These are phyloP conservation scores for Crambe crambe DNA, from an alignment of 37 sponge, comb jelly and placozoan species.

Conservation along the genomic window DNA sequence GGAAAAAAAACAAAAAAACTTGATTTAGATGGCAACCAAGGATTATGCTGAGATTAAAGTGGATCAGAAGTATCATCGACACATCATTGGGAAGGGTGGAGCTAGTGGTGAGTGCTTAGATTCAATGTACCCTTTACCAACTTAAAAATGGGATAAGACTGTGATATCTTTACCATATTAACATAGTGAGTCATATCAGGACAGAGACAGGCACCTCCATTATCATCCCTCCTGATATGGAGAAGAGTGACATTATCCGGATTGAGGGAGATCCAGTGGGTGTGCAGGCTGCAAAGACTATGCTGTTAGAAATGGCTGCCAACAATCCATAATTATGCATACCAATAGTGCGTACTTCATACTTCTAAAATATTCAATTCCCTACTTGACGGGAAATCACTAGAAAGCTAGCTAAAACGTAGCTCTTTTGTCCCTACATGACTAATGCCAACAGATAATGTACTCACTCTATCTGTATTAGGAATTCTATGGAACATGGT, in stretches of 20 bases:
- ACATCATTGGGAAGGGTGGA: slow-evolving; percentile 92
- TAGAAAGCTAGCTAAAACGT: too few relatives aligned
- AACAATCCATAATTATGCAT: too few relatives aligned
- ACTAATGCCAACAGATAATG: too few relatives aligned
- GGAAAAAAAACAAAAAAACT: too few relatives aligned
- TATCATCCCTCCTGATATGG: slow-evolving; percentile 70
- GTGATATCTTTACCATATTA: too few relatives aligned
- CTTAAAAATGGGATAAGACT: not conserved
- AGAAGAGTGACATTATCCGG: slow-evolving; percentile 68
- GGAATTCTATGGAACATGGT: too few relatives aligned
- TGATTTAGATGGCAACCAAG: slow-evolving; percentile 87
- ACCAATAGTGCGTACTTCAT: too few relatives aligned
- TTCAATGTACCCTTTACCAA: too few relatives aligned
- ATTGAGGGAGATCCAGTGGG: slow-evolving; percentile 86
- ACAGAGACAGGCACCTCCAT: slow-evolving; percentile 85
- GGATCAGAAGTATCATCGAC: slow-evolving; percentile 85
- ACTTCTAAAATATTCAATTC: too few relatives aligned
- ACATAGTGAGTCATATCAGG: slow-evolving; percentile 86
- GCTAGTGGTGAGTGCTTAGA: slow-evolving; percentile 68
- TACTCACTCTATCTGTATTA: too few relatives aligned
- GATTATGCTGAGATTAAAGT: slow-evolving; percentile 81
- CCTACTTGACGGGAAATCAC: too few relatives aligned
- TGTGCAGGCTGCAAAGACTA: slow-evolving; percentile 80
- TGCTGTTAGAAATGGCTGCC: slow-evolving; percentile 70
- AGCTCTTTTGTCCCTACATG: too few relatives aligned